Base-by-base conservation (phyloP, 1,140 invertebrate species). In the Pseudachorutes palmiensis region DNA sequence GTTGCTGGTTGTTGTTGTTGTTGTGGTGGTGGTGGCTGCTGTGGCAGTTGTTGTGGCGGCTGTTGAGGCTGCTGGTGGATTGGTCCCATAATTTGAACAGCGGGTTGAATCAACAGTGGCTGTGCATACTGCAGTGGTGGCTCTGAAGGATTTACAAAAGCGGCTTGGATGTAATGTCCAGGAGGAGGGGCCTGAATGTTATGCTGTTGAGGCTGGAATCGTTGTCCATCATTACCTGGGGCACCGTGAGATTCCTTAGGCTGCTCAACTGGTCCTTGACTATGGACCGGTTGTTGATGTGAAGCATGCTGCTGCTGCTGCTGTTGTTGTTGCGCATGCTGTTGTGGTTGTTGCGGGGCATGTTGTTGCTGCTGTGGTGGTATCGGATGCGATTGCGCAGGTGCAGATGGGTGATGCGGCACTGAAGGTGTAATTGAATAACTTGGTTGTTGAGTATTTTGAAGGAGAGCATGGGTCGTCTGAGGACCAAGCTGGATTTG, bases 401-500 rank as follows among this genome's bases (percentile, higher is more conserved):
- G 51, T 19, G 14, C 24, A 55, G 36, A 19, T 9, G 36, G 36
- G 5, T 26, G 12, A 55, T 55, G 51, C 5, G 12, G 12, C 24
- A 55, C 51, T n/a, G n/a, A n/a, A 55, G 51, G 51, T 19, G 51
- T 26, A 5, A 55, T 55, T 14, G 51, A 16, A 55, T 55, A 55
- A 3, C 9, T 14, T 16, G 51, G 51, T 26, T 55, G 51, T 3
- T 55, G 51, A 55, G 51, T 14, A 55, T 55, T 55, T 55, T 55
- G 51, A 3, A 55, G 24, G 14, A 55, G 51, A 14, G 51, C 12
- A 24, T 55, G 51, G 14, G 51, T 16, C 12, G 51, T 55, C 24
- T 55, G 51, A 16, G 51, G 51, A 5, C 51, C 51, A 26, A 55
- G 51, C 51, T 55, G 51, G 24, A 55, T 55, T 55, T 55, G 51